These are phyloP conservation scores for Megalonaias nervosa DNA, from an alignment of 1,140 invertebrate genomes.

Conservation along the genomic window DNA sequence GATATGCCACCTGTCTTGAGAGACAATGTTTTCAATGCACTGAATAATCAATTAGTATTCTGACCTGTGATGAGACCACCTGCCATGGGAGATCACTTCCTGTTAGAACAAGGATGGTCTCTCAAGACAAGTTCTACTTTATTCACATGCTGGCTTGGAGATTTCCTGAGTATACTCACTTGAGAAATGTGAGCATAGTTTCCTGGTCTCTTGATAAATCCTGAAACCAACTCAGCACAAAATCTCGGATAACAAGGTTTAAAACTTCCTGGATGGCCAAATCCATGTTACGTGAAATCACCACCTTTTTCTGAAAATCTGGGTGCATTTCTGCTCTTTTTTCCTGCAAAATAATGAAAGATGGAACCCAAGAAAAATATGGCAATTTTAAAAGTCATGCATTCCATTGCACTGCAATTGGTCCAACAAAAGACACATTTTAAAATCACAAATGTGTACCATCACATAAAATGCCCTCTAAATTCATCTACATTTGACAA, in stretches of 20 bases:
- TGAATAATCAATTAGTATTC: too few species aligned
- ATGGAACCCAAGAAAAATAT: neutral
- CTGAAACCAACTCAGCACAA: constrained; percentile 83
- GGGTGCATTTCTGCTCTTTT: constrained; percentile 32
- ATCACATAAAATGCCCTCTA: neutral
- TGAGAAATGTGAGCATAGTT: constrained; percentile 69
- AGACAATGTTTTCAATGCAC: too few species aligned
- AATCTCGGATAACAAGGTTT: constrained; percentile 85
- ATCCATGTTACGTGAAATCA: constrained; percentile 81
- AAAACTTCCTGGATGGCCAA: constrained; percentile 86
- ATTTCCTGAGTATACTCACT: constrained; percentile 60
- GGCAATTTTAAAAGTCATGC: too few species aligned
- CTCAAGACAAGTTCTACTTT: too few species aligned
- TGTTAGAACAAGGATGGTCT: too few species aligned
- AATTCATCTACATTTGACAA: neutral
- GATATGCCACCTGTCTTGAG: too few species aligned
- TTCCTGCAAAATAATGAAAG: constrained; percentile 41
- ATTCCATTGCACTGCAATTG: neutral
- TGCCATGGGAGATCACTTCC: too few species aligned
- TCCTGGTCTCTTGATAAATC: constrained; percentile 77
- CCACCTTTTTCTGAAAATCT: constrained; percentile 50
- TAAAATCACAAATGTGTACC: neutral
- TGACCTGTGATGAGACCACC: too few species aligned
- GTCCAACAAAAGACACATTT: neutral
- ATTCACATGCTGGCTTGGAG: too few species aligned